Conservation (phyloP, 2,888 invertebrate species). For the Drosophila nr. fundita region DNA sequence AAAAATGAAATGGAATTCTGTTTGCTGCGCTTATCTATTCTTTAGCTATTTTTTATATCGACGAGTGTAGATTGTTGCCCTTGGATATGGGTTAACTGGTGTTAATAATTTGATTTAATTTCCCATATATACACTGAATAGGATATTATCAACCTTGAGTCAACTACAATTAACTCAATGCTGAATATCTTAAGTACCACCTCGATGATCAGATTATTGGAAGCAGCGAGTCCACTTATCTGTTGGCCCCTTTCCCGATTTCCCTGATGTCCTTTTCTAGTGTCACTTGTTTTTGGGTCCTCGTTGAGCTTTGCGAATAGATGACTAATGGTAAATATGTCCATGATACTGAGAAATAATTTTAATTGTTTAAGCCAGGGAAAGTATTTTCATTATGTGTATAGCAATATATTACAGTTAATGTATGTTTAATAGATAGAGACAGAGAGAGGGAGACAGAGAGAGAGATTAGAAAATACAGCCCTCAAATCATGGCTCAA, state of each 20-base stretch:
- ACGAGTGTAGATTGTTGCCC: background rate
- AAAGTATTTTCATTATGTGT: background rate
- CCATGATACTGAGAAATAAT: background rate
- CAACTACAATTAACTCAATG: background rate
- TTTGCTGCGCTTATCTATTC: conserved; percentile 5
- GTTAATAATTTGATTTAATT: conserved; percentile 6
- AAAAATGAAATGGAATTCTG: background rate
- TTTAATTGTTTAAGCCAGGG: background rate
- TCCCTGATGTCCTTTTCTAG: background rate
- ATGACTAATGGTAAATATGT: conserved; percentile 2
- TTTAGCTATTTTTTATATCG: background rate
- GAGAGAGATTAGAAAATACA: background rate
- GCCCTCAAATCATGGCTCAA: background rate
- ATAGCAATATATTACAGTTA: background rate
- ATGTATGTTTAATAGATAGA: background rate
- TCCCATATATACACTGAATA: background rate
- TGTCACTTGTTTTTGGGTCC: background rate
- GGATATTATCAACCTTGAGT: conserved; percentile 8
- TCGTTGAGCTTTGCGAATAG: background rate
- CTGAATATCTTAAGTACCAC: conserved; percentile 1
- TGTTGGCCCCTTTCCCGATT: background rate
- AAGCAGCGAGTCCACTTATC: too few relatives aligned
- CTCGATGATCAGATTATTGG: background rate
- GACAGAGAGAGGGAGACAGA: background rate
- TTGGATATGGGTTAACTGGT: conserved; percentile 6